These are phyloP conservation scores for Vandiemenella viatica DNA, from an alignment of 2,888 invertebrate genomes.

Conservation along the genomic window DNA sequence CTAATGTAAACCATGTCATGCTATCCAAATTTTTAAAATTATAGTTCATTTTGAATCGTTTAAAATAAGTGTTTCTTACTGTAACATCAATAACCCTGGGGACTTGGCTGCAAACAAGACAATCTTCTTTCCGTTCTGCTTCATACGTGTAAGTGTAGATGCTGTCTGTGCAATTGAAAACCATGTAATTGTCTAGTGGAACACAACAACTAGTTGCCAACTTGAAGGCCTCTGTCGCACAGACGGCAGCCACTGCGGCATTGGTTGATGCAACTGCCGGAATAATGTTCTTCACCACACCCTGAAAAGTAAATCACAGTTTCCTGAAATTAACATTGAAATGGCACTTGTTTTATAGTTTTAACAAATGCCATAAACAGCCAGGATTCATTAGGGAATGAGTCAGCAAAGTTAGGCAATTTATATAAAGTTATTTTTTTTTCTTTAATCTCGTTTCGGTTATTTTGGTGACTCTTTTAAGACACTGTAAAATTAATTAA, in stretches of 20 bases:
- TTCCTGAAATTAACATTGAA: too few species aligned
- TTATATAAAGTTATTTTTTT: too few species aligned
- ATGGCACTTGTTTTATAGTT: too few species aligned
- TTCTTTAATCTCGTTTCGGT: too few species aligned
- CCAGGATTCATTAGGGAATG: too few species aligned
- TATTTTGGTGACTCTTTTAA: too few species aligned
- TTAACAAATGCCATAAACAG: too few species aligned
- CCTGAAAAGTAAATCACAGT: too few species aligned
- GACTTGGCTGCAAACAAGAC: slow-evolving; percentile 70
- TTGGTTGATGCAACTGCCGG: slow-evolving; percentile 99
- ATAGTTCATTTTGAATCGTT: not conserved
- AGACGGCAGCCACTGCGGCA: slow-evolving; percentile 92
- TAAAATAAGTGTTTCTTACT: not conserved
- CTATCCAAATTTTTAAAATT: too few species aligned
- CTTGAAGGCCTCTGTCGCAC: slow-evolving; percentile 94
- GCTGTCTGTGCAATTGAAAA: slow-evolving; percentile 89
- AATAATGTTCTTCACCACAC: slow-evolving; percentile 96
- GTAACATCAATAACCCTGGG: slow-evolving; percentile 12
- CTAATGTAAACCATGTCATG: too few species aligned
- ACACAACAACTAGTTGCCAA: slow-evolving; percentile 82
- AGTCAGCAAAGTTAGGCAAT: too few species aligned
- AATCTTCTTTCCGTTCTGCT: slow-evolving; percentile 73
- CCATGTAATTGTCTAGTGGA: slow-evolving; percentile 89
- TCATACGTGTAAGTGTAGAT: slow-evolving; percentile 91
- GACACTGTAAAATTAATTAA: too few species aligned